Evolutionary conservation across 2,113 vertebrate species (phyloP), one percentile per base, ranked within the genome.

Genomic region (Bufo bufo): DNA sequence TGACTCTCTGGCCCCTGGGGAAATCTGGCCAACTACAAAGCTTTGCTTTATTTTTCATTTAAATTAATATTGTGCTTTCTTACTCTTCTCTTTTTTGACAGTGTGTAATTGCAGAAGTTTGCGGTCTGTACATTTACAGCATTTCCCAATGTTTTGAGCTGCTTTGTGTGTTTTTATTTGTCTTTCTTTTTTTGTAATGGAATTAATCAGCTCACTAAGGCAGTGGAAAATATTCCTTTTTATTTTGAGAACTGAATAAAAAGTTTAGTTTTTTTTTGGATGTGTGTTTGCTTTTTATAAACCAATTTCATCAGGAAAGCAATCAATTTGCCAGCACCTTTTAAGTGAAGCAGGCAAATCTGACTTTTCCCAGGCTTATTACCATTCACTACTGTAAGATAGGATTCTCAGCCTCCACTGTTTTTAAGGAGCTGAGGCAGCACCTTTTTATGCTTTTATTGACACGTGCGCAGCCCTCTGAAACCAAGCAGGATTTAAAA

Each of bases 11-110:
- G 91, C 92, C 88, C 94, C 93, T 61, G 85, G 93, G 94, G 95
- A 93, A 92, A 93, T 92, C 90, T 91, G 91, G 90, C 89, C 93
- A 93, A 92, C 95, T 94, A 95, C 94, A 95, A 94, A 95, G 94
- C 94, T 85, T 90, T 81, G 91, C 93, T 94, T 91, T 90, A 92
- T 93, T 93, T 94, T 95, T 92, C 91, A 84, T 91, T 93, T 93
- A 92, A 92, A 90, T 94, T 93, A 92, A 91, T 92, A 91, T 90
- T 92, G 90, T 90, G 19, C 91, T 92, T 89, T 89, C 81, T 43
- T 83, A 52, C 43, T 58, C 17, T 20, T 20, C 72, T 87, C 74
- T 75, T 92, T 91, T 87, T 85, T 87, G 72, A 89, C 91, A 84
- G 74, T 72, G 33, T 88, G 81, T 89, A 89, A 90, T 56, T 87